Evolutionary conservation across 2,888 invertebrate species (phyloP), one percentile per base, ranked within the genome.

Genomic region (Amitus sp.): DNA sequence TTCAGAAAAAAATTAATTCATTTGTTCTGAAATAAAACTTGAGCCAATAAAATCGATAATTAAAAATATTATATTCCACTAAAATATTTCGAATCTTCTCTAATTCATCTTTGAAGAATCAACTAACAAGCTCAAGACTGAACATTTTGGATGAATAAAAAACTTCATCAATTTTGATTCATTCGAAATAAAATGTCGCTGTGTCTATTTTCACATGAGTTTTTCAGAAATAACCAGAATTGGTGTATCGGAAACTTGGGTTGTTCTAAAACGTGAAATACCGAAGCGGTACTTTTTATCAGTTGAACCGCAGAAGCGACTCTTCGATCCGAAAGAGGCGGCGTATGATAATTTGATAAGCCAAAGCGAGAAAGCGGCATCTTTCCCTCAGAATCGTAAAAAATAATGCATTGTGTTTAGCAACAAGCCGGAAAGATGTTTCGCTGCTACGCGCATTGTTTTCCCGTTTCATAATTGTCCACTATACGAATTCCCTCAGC

Each of bases 351-450:
- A 39, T 55, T 53, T 58, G 51, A 33, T 27, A 15, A 40, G 10
- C 23, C 15, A 28, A 39, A 18, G 40, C 52, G 39, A 54, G 54
- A 56, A 50, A 55, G 54, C 43, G 47, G 51, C 47, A 27, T 61
- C 63, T 68, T 66, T 58, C 66, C 66, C 61, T 58, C 62, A 65
- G 50, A 47, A 65, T 68, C 67, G 62, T 70, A 70, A 67, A 73
- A n/a, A 72, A 69, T 70, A 53, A 54, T 66, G 72, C 69, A 74
- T 74, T 73, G 74, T 74, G 51, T 69, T 68, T 70, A 69, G 62
- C 60, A 70, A 62, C 60, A 55, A 69, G 69, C 71, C 33, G 69
- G 70, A 72, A 72, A 73, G 70, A 66, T 66, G 67, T 59, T 33
- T 65, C 63, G 49, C 58, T 63, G 67, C 53, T 62, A 60, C 60